Base-by-base conservation (phyloP, 2,888 invertebrate genomes). In the Epinotia bilunana region DNA sequence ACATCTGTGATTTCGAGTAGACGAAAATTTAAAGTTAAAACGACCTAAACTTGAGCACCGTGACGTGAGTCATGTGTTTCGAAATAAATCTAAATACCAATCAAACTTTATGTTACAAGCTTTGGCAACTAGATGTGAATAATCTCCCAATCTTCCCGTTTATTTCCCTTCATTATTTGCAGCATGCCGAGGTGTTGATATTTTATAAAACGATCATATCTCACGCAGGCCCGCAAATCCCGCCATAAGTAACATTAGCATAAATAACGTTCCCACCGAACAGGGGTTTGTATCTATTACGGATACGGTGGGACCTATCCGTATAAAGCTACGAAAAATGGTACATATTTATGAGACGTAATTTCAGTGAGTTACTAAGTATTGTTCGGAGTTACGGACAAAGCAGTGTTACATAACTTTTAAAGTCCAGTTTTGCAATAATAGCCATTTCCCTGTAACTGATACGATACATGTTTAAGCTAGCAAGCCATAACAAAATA, bases 171-270 rank as follows among this genome's bases (percentile, higher is more conserved):
- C 7, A 49, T 43, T 53, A 9, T 61, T 49, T 57, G 12, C 43
- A 43, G 20, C 33, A 39, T 49, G 20, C 5, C 16, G 46, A 63
- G 57, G 46, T 69, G 63, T 63, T 58, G 60, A 68, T 68, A 53
- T 61, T 53, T 18, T n/a, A 49, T 49, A 69, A 55, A 57, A 16
- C 49, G 74, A 63, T 69, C 63, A 69, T 69, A 69, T 69, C 69
- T 74, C 69, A 69, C 58, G 60, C 46, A 16, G 61, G 18, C 28
- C 46, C 33, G 53, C 33, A 74, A 74, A 74, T 74, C 63, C 69
- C 62, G 20, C 67, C 73, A 18, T 61, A 20, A 20, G 20, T 20
- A n/a, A n/a, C n/a, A 74, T 74, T 74, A 64, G 20, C 74, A 74
- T 74, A 74, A 64, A 74, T 57, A 70, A 70, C 60, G 39, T 53